Conservation (phyloP, 2,888 invertebrate genomes). For the Cacoxenus indagator region DNA sequence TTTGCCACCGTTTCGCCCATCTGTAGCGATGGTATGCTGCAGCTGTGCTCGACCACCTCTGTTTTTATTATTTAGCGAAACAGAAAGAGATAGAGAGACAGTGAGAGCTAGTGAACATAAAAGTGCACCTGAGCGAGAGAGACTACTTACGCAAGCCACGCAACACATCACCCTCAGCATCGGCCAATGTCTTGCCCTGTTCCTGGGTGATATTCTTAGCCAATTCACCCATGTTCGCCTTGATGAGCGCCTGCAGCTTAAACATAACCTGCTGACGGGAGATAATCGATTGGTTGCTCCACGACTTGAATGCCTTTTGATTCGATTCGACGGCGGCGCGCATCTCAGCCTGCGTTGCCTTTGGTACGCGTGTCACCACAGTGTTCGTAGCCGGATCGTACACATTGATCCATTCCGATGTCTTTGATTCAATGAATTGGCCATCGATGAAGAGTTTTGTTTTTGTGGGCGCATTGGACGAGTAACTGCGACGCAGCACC, state of each 20-base stretch:
- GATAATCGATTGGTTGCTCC: conserved; percentile 93
- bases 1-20: conserved; percentile 91
- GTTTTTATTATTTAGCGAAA: conserved; percentile 40
- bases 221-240: conserved; percentile 88
- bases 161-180: conserved; percentile 98
- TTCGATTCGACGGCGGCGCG: conserved; percentile 88
- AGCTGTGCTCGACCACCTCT: conserved; percentile 98
- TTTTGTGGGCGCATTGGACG: conserved; percentile 76
- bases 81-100: conserved; percentile 7
- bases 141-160: conserved; percentile 91
- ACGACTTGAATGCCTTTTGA: conserved; percentile 82
- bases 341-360: conserved; percentile 90
- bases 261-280: conserved; percentile 95
- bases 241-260: conserved; percentile 86
- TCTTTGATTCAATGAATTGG: conserved; percentile 92
- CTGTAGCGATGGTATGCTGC: conserved; percentile 91
- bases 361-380: conserved; percentile 87
- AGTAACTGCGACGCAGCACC: conserved; percentile 71
- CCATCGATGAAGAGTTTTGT: conserved; percentile 97
- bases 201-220: conserved; percentile 94
- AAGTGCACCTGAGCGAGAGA: neutral
- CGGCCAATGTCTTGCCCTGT: conserved; percentile 96
- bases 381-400: conserved; percentile 96
- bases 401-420: conserved; percentile 94
- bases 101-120: neutral